Percentiles rank a stretch among this genome's conserved stretches.
phyloP scores from a whole-genome alignment of 2,888 invertebrate species.

The Pocota personata region DNA sequence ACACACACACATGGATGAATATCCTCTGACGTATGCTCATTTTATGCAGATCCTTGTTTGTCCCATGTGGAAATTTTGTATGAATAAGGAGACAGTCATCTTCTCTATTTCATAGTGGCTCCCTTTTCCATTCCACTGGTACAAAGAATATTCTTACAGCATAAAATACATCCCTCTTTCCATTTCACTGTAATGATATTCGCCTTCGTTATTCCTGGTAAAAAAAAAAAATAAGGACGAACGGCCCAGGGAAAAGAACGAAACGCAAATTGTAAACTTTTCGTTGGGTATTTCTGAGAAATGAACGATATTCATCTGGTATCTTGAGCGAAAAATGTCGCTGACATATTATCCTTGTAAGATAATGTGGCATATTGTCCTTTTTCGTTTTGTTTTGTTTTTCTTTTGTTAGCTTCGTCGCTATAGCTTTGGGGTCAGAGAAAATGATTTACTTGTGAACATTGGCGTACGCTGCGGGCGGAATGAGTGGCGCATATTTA shows the following conservation, averaged over 20 bases:
- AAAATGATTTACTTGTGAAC: slow-evolving; percentile 6
- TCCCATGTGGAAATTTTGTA: slow-evolving; percentile 50
- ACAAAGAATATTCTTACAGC: slow-evolving; percentile 19
- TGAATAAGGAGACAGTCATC: slow-evolving; percentile 27
- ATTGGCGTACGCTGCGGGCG: not conserved
- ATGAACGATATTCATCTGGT: slow-evolving; percentile 33
- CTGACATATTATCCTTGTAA: slow-evolving; percentile 57
- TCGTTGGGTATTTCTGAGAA: slow-evolving; percentile 1
- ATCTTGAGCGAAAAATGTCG: slow-evolving; percentile 40
- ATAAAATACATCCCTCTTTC: slow-evolving; percentile 27
- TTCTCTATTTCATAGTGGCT: slow-evolving; percentile 19
- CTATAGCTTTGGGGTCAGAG: slow-evolving; percentile 1
- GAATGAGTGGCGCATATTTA: not conserved
- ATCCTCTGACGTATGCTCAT: slow-evolving; percentile 57
- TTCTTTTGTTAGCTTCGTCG: not conserved
- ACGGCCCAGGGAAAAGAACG: not conserved
- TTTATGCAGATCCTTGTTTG: slow-evolving; percentile 59
- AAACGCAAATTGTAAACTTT: slow-evolving; percentile 30
- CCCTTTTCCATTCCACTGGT: not conserved
- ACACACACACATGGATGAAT: not conserved
- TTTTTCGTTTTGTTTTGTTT: slow-evolving; percentile 11
- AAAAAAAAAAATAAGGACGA: not conserved
- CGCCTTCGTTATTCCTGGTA: not conserved
- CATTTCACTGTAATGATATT: slow-evolving; percentile 37
- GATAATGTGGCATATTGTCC: slow-evolving; percentile 39